These are phyloP conservation scores for Esperia sulphurella DNA, from an alignment of 2,888 invertebrate genomes.

Conservation along the genomic window DNA sequence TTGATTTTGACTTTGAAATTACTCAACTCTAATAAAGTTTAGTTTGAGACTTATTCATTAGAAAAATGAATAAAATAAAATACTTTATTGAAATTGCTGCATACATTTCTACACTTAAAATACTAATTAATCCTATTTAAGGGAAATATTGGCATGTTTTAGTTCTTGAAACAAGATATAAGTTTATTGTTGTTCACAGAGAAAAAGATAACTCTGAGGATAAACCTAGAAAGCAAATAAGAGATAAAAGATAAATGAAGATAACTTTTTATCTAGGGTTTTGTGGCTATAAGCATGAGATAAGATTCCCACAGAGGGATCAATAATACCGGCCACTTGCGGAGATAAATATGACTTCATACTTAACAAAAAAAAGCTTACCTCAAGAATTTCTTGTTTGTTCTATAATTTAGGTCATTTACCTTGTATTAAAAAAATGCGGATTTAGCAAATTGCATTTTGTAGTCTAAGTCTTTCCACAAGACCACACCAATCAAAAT, in stretches of 20 bases:
- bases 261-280: constrained; percentile 1
- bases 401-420: not conserved
- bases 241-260: not conserved
- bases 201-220: not conserved
- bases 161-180: too few relatives aligned
- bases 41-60: too few relatives aligned
- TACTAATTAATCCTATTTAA: too few relatives aligned
- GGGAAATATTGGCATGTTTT: too few relatives aligned
- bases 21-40: too few relatives aligned
- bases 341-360: not conserved
- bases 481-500: not conserved
- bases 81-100: too few relatives aligned
- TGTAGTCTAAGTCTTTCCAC: too few relatives aligned
- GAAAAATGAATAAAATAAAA: too few relatives aligned
- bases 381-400: not conserved
- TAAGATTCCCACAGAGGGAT: not conserved
- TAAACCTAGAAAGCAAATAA: constrained; percentile 3
- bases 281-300: not conserved
- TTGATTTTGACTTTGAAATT: too few relatives aligned
- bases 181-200: not conserved
- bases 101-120: too few relatives aligned
- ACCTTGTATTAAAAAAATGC: not conserved
- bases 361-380: too few relatives aligned
- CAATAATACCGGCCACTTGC: not conserved
- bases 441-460: too few relatives aligned